Percentiles rank a stretch among this genome's conserved stretches.
Evolutionary conservation across 1,140 invertebrate species (phyloP).

Genomic region (Drosophila funebris): DNA sequence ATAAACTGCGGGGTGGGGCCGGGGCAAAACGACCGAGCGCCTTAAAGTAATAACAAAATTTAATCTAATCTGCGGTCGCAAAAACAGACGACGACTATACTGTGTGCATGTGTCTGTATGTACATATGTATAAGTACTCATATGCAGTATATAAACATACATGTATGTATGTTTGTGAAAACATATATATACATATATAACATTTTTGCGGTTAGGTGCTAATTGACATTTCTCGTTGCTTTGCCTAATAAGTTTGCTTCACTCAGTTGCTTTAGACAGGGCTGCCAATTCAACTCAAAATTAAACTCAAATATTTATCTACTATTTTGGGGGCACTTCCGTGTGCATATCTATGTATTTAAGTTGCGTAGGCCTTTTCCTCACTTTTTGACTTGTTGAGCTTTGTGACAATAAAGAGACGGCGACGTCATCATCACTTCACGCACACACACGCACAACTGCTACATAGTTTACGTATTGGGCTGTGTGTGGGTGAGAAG

Average conservation of each 20-base stretch:
- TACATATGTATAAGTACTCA: no score
- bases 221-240: slow-evolving; percentile 64
- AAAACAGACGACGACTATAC: slow-evolving; percentile 41
- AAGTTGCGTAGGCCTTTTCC: slow-evolving; percentile 18
- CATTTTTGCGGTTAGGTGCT: slow-evolving; percentile 66
- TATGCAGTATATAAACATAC: background rate
- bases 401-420: slow-evolving; percentile 37
- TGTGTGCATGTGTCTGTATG: slow-evolving; percentile 14
- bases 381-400: slow-evolving; percentile 46
- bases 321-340: slow-evolving; percentile 36
- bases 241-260: background rate
- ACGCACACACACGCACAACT: background rate
- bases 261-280: slow-evolving; percentile 22
- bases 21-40: slow-evolving; percentile 36
- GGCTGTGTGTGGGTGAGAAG: slow-evolving; percentile 24
- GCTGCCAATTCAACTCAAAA: slow-evolving; percentile 54
- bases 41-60: slow-evolving; percentile 76
- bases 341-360: slow-evolving; percentile 29
- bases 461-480: background rate
- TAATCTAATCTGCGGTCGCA: slow-evolving; percentile 75
- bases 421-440: slow-evolving; percentile 29
- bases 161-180: slow-evolving; percentile 3
- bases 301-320: slow-evolving; percentile 46
- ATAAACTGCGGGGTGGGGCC: slow-evolving; percentile 38
- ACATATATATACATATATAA: slow-evolving; percentile 8